phyloP scores from a whole-genome alignment of 2,797 vertebrate genomes.

The Gymnoscopelus braueri region DNA sequence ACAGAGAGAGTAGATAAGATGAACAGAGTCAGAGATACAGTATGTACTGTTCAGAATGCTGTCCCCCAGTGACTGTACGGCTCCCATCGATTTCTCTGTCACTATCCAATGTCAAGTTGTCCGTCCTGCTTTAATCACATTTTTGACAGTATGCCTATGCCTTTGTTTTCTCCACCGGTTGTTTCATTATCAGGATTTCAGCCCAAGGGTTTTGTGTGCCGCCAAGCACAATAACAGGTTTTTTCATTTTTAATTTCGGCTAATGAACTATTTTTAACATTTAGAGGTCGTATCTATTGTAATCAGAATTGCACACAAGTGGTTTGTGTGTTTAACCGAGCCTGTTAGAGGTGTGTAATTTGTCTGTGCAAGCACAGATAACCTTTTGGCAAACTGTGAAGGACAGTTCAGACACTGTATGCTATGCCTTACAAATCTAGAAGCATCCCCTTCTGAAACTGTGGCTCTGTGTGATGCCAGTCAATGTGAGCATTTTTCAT shows the following conservation, averaged over 20 bases:
- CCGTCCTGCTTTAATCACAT: constrained; percentile 42
- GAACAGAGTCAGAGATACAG: neutral
- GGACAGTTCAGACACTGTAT: too few relatives aligned
- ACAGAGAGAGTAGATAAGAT: constrained; percentile 11
- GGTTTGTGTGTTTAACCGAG: too few relatives aligned
- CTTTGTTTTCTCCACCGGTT: constrained; percentile 21
- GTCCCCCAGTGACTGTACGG: neutral
- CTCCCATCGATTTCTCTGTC: neutral
- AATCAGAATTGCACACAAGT: too few relatives aligned
- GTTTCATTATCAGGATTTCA: constrained; percentile 20
- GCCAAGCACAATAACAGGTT: constrained; percentile 20
- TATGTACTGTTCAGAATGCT: too few relatives aligned
- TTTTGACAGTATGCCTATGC: constrained; percentile 31
- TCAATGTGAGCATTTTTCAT: neutral
- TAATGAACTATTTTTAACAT: neutral
- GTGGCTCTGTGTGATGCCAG: neutral
- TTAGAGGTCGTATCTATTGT: constrained; percentile 5
- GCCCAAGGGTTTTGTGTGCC: constrained; percentile 17
- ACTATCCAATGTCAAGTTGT: neutral
- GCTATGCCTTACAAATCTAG: too few relatives aligned
- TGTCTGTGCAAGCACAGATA: too few relatives aligned
- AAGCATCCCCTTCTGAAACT: neutral
- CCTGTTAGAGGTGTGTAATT: too few relatives aligned
- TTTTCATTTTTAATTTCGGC: neutral
- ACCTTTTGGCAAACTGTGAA: too few relatives aligned